Evolutionary conservation across 2,888 invertebrate species (phyloP).

Genomic region (Willowsia nigromaculata): DNA sequence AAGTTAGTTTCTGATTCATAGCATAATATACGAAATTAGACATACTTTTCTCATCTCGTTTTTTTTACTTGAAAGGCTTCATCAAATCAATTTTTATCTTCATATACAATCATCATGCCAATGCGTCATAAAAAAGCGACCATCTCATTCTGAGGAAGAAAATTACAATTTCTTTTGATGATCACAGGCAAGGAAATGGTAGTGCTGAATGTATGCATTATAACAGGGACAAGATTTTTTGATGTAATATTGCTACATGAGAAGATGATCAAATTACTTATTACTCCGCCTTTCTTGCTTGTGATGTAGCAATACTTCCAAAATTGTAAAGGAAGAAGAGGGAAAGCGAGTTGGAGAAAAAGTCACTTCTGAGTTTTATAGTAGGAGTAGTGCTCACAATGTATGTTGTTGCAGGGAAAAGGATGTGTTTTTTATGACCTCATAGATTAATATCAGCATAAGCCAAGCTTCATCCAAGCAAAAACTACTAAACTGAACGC

Average conservation of each 20-base stretch:
- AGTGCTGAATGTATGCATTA: neutral
- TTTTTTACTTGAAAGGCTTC: slow-evolving; percentile 41
- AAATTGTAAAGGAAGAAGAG: neutral
- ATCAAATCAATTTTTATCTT: slow-evolving; percentile 60
- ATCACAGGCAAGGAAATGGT: neutral
- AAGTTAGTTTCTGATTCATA: neutral
- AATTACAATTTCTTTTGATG: slow-evolving; percentile 58
- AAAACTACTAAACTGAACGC: neutral
- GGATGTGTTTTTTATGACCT: slow-evolving; percentile 63
- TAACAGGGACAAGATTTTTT: slow-evolving; percentile 25
- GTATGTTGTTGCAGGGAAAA: slow-evolving; percentile 4
- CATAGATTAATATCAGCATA: slow-evolving; percentile 68
- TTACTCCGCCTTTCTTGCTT: slow-evolving; percentile 17
- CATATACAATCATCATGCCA: slow-evolving; percentile 52
- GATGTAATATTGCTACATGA: neutral
- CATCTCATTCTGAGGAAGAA: neutral
- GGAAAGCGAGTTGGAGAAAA: slow-evolving; percentile 15
- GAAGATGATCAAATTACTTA: slow-evolving; percentile 61
- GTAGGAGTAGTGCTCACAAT: neutral
- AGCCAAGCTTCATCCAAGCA: slow-evolving; percentile 57
- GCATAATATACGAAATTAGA: neutral
- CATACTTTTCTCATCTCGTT: neutral
- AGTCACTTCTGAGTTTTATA: neutral
- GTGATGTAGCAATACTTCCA: neutral
- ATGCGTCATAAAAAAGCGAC: slow-evolving; percentile 47